Conservation (phyloP, 35 echinoderm and acorn worm genomes). For the Holothuria glaberrima region DNA sequence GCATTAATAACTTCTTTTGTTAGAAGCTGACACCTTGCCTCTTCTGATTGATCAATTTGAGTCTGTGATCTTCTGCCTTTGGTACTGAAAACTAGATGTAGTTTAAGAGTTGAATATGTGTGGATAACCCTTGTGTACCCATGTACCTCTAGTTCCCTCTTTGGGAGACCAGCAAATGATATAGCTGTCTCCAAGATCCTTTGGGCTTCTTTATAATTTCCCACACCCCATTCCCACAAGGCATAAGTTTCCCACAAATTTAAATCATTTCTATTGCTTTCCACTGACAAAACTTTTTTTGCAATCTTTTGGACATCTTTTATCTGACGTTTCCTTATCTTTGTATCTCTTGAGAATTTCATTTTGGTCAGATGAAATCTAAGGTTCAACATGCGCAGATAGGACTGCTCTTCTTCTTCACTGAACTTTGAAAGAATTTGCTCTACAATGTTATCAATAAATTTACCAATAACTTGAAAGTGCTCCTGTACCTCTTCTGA, state of each 20-base stretch:
- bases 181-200: conserved; percentile 85
- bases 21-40: background rate
- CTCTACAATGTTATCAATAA: conserved; percentile 45
- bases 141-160: conserved; percentile 29
- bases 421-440: conserved; percentile 45
- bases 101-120: conserved; percentile 65
- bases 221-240: conserved; percentile 76
- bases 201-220: conserved; percentile 68
- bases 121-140: conserved; percentile 54
- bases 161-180: conserved; percentile 55
- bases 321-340: conserved; percentile 59
- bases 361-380: conserved; percentile 49
- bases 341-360: background rate
- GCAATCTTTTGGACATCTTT: conserved; percentile 85
- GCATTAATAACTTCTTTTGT: conserved; percentile 60
- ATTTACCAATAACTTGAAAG: background rate
- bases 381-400: conserved; percentile 47
- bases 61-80: background rate
- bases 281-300: conserved; percentile 70
- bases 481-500: background rate
- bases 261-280: conserved; percentile 84
- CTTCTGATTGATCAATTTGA: background rate
- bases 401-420: background rate
- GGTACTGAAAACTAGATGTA: conserved; percentile 41
- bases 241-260: conserved; percentile 80